Conservation (phyloP, 2,113 vertebrate species). For the Chiloscyllium plagiosum region DNA sequence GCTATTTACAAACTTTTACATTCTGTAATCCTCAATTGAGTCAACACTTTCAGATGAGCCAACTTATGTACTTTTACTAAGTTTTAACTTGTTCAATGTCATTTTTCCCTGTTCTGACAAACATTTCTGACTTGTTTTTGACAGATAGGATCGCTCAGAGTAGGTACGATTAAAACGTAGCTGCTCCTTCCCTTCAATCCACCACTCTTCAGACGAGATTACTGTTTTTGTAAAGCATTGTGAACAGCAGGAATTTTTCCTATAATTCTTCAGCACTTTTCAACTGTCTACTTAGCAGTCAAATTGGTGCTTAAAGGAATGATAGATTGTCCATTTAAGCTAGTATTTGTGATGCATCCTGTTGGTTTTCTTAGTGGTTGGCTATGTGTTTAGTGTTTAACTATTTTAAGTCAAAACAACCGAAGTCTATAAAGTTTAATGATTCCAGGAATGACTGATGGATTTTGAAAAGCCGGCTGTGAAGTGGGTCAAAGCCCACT, state of each 20-base stretch:
- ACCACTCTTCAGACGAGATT: not conserved
- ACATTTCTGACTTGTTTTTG: not conserved
- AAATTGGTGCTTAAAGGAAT: constrained; percentile 19
- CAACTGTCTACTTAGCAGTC: constrained; percentile 7
- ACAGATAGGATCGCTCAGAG: not conserved
- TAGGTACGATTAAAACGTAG: not conserved
- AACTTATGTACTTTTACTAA: not conserved
- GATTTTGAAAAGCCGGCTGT: not conserved
- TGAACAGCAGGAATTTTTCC: not conserved
- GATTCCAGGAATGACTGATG: constrained; percentile 4
- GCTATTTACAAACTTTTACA: not conserved
- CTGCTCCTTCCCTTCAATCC: not conserved
- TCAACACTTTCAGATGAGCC: not conserved
- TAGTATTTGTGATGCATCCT: not conserved
- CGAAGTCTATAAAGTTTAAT: constrained; percentile 14
- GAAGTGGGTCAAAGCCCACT: not conserved
- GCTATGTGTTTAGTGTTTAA: not conserved
- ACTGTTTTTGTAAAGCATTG: not conserved
- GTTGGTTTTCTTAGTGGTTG: not conserved
- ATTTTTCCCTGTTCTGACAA: not conserved
- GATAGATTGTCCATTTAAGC: not conserved
- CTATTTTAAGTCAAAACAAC: not conserved
- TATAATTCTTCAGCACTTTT: not conserved
- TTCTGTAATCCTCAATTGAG: not conserved
- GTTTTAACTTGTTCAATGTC: not conserved